Base-by-base conservation (phyloP, 2,113 vertebrate genomes). In the mouse (Mus musculus) region DNA sequence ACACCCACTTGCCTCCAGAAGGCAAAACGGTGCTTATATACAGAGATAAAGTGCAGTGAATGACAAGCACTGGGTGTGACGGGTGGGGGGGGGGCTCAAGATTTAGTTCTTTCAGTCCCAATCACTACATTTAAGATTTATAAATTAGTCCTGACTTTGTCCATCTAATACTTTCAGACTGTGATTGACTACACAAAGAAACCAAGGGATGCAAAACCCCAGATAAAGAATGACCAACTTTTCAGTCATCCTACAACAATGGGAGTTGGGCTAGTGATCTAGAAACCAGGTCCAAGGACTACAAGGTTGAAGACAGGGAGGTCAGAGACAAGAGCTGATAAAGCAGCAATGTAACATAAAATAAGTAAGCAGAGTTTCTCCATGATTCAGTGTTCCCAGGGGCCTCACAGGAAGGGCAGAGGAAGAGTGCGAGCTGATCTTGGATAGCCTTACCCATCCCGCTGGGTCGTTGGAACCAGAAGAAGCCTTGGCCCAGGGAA, bases 401-500 rank as follows among this genome's bases (percentile, higher is more conserved):
- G 63, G 75, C 80, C 94, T 88, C 71, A 75, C 73, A 69, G 90
- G 90, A 96, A 46, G 73, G n/a, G 24, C 93, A 87, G 24, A 90
- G 91, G 90, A 90, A 96, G 88, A 76, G 33, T 46, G 77, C 61
- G 7, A 88, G 95, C 39, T 92, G 86, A 49, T 92, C 91, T 92
- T 97, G 94, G 95, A 97, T 46, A 69, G 89, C 76, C 87, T 95
- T 94, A 72, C 78, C 36, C 39, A 54, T 89, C 67, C 67, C 75
- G 30, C 65, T 56, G n/a, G 52, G 67, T 95, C 72, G 72, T 82
- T 96, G 88, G 90, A 89, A 91, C 75, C n/a, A 54, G 82, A 63
- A 94, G 56, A 49, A 90, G n/a, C 42, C 56, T 71, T 92, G 95
- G 89, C 87, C 54, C 72, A 65, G 63, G 30, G 49, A 72, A 92